Percentiles rank a stretch among this genome's conserved stretches.
phyloP scores from a whole-genome alignment of 2,797 vertebrate genomes.

The Rallus crepitans region DNA sequence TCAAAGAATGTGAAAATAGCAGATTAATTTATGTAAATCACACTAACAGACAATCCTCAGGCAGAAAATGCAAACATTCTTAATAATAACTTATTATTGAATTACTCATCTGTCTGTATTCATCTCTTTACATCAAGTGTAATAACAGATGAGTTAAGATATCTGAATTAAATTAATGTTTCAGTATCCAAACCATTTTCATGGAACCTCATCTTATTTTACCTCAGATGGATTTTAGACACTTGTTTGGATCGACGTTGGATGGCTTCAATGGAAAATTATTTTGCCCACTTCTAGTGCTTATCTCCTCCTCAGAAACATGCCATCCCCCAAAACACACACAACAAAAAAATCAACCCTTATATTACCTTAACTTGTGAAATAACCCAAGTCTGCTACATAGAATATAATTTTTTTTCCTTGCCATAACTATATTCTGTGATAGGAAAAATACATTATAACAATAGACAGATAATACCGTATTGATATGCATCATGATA shows the following conservation, averaged over 20 bases:
- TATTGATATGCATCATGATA: not conserved
- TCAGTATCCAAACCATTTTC: not conserved
- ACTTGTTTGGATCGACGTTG: not conserved
- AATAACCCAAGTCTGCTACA: not conserved
- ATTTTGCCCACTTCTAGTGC: not conserved
- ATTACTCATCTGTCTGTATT: not conserved
- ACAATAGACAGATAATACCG: not conserved
- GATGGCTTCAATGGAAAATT: not conserved
- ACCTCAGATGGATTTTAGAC: not conserved
- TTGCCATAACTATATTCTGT: not conserved
- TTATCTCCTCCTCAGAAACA: not conserved
- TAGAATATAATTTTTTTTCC: not conserved
- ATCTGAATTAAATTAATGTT: not conserved
- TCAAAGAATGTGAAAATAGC: not conserved
- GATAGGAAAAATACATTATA: not conserved
- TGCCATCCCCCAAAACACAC: not conserved
- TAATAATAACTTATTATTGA: not conserved
- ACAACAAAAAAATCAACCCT: not conserved
- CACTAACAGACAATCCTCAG: not conserved
- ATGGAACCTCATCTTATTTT: not conserved
- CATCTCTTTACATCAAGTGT: not conserved
- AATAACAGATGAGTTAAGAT: not conserved
- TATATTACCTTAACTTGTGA: not conserved
- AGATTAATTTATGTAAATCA: not conserved
- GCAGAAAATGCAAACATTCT: not conserved